Evolutionary conservation across 2,888 invertebrate species (phyloP).

Genomic region (Synergus gifuensis): DNA sequence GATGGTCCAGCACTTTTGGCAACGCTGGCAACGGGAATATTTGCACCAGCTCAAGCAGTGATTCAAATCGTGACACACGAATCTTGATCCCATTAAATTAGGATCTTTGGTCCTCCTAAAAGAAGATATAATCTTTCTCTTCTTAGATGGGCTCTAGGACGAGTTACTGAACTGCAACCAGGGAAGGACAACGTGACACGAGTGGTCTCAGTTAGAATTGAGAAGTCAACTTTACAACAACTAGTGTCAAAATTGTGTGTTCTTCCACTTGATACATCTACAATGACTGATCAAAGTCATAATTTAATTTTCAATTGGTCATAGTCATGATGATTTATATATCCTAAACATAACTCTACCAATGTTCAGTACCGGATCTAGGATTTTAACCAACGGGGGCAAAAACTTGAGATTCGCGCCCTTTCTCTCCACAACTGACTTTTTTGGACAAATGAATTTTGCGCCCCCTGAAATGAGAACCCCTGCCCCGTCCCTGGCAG

Average conservation of each 20-base stretch:
- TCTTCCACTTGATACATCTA: too few relatives aligned
- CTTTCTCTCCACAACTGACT: too few relatives aligned
- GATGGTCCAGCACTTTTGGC: conserved; percentile 57
- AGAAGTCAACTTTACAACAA: background rate
- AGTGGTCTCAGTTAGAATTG: background rate
- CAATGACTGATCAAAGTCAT: too few relatives aligned
- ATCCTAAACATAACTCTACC: too few relatives aligned
- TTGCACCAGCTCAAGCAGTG: conserved; percentile 44
- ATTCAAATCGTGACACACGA: conserved; percentile 21
- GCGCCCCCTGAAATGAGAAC: too few relatives aligned
- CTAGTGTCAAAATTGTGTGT: background rate
- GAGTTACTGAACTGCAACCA: conserved; percentile 39
- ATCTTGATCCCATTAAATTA: background rate
- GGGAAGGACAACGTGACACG: conserved; percentile 31
- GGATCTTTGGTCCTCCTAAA: conserved; percentile 20
- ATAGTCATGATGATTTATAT: too few relatives aligned
- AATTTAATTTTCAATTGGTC: too few relatives aligned
- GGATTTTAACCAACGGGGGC: too few relatives aligned
- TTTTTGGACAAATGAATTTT: too few relatives aligned
- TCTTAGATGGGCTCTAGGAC: conserved; percentile 42
- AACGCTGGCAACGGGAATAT: conserved; percentile 52
- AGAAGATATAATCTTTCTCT: conserved; percentile 45
- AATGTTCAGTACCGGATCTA: too few relatives aligned
- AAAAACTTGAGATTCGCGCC: too few relatives aligned
- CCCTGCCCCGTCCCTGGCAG: too few relatives aligned